Percentiles rank a stretch among this genome's conserved stretches.
phyloP scores from a whole-genome alignment of 2,888 invertebrate species.

The Trichopoda pennipes region DNA sequence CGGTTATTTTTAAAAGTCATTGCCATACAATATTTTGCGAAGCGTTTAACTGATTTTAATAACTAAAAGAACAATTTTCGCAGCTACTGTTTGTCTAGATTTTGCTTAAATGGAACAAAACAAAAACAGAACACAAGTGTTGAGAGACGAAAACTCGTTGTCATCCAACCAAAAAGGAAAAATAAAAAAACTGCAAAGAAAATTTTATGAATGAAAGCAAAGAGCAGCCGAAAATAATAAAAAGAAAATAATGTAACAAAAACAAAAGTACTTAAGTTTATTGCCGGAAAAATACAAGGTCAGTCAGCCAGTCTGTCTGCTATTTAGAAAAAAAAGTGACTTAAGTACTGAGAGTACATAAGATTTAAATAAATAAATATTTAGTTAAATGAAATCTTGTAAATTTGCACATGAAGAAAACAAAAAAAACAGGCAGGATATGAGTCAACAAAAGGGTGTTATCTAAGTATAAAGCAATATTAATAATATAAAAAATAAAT shows the following conservation, averaged over 20 bases:
- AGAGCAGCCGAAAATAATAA: background rate
- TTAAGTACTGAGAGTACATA: background rate
- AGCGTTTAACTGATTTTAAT: too few species aligned
- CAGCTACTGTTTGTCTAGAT: background rate
- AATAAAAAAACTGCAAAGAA: conserved; percentile 5
- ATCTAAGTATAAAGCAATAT: too few species aligned
- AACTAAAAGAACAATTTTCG: too few species aligned
- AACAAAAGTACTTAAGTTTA: background rate
- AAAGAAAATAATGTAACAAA: conserved; percentile 32
- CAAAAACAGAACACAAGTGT: background rate
- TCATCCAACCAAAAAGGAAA: background rate
- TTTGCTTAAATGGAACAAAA: background rate
- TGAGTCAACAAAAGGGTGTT: too few species aligned
- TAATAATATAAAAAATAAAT: too few species aligned
- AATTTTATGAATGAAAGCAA: conserved; percentile 43
- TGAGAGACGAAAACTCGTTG: background rate
- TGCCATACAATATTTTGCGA: too few species aligned
- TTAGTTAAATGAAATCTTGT: too few species aligned
- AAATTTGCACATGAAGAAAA: too few species aligned
- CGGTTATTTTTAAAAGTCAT: too few species aligned
- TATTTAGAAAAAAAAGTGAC: background rate
- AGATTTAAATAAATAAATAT: background rate
- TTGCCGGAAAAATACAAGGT: conserved; percentile 23
- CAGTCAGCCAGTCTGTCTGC: conserved; percentile 13
- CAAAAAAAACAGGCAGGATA: too few species aligned